These are phyloP conservation scores for Sinocyclocheilus maitianheensis DNA, from an alignment of 2,113 vertebrate genomes.

Conservation along the genomic window DNA sequence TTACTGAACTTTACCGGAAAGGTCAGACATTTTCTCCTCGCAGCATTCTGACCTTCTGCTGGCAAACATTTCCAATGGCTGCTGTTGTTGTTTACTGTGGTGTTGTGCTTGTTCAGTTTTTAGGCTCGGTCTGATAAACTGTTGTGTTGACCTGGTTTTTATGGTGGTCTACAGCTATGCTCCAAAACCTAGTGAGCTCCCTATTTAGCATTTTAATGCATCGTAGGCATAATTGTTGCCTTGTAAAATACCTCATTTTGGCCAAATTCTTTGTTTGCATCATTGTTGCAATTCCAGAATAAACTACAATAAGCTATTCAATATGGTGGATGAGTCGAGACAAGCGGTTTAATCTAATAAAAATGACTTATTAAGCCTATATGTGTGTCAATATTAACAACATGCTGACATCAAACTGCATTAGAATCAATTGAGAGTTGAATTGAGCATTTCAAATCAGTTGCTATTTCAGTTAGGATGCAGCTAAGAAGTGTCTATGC, in stretches of 20 bases:
- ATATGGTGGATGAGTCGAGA: not conserved
- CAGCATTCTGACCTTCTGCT: constrained; percentile 29
- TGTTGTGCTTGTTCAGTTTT: not conserved
- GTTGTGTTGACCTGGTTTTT: not conserved
- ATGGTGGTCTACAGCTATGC: not conserved
- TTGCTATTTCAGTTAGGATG: not conserved
- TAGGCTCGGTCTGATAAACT: not conserved
- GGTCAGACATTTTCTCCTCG: constrained; percentile 8
- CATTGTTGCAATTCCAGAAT: not conserved
- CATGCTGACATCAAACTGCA: not conserved
- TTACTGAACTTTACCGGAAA: constrained; percentile 12
- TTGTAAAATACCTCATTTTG: not conserved
- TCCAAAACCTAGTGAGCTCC: not conserved
- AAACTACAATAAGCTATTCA: not conserved
- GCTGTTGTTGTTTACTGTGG: not conserved
- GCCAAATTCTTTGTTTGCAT: not conserved
- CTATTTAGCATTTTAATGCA: not conserved
- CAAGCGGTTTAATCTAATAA: not conserved
- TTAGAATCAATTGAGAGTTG: not conserved
- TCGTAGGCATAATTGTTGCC: not conserved
- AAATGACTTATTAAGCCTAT: not conserved
- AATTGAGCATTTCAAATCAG: not conserved
- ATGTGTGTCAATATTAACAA: not conserved
- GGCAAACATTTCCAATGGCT: not conserved
- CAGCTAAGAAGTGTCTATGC: not conserved